Percentiles rank a stretch among this genome's conserved stretches.
Evolutionary conservation across 2,888 invertebrate species (phyloP).

Genomic region (Adelphocoris suturalis): DNA sequence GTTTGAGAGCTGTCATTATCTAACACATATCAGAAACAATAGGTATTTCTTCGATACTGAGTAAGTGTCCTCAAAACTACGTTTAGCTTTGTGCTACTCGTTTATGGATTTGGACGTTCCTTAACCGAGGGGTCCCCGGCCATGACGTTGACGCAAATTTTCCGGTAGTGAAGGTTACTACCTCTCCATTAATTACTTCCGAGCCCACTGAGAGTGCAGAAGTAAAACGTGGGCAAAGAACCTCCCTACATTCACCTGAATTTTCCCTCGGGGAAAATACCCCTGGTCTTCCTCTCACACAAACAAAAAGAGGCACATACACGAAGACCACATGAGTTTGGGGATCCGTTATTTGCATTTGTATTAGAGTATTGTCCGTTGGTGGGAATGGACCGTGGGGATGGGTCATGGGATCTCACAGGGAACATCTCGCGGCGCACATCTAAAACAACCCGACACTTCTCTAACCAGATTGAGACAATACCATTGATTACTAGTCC

Average conservation of each 20-base stretch:
- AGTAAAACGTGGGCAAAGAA: background rate
- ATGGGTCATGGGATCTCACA: too few relatives aligned
- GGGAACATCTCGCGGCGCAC: slow-evolving; percentile 5
- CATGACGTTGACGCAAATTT: too few relatives aligned
- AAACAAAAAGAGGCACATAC: background rate
- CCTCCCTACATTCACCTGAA: background rate
- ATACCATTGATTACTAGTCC: slow-evolving; percentile 54
- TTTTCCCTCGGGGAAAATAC: background rate
- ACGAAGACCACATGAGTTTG: background rate
- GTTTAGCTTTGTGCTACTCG: too few relatives aligned
- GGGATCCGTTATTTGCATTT: slow-evolving; percentile 50
- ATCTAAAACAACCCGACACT: slow-evolving; percentile 58
- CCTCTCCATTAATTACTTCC: background rate
- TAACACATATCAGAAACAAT: too few relatives aligned
- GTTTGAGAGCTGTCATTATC: too few relatives aligned
- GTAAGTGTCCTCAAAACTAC: too few relatives aligned
- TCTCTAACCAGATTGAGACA: slow-evolving; percentile 52
- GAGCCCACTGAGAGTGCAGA: too few relatives aligned
- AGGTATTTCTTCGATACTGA: too few relatives aligned
- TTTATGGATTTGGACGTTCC: too few relatives aligned
- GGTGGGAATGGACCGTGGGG: too few relatives aligned
- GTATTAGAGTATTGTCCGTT: slow-evolving; percentile 52
- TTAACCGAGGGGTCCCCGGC: too few relatives aligned
- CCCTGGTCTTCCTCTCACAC: background rate
- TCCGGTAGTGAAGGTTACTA: background rate